These are phyloP conservation scores for Marmota flaviventris DNA, from an alignment of 2,113 vertebrate species.

Conservation along the genomic window DNA sequence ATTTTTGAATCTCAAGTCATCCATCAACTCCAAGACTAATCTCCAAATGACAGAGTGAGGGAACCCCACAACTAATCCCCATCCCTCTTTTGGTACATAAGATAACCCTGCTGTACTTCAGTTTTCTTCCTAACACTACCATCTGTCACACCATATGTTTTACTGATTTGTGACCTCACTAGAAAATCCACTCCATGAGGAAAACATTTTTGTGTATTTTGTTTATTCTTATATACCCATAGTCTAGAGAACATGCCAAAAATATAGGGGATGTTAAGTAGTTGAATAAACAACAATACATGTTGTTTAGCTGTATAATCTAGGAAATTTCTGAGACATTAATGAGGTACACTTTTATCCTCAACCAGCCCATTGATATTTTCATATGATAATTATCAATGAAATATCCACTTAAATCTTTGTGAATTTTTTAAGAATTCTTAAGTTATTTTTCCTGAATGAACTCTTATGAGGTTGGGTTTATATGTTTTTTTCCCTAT, in stretches of 20 bases:
- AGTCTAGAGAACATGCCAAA: not conserved
- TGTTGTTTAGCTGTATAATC: not conserved
- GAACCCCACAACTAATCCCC: rapidly evolving
- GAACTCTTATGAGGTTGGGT: not conserved
- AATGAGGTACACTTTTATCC: not conserved
- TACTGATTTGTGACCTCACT: constrained; percentile 12
- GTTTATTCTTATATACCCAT: not conserved
- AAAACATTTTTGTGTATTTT: not conserved
- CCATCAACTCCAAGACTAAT: not conserved
- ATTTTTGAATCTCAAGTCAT: not conserved
- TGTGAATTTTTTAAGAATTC: not conserved
- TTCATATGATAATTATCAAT: not conserved
- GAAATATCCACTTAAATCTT: not conserved
- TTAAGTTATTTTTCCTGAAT: not conserved
- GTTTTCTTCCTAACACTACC: not conserved
- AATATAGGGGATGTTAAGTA: not conserved
- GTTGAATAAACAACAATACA: not conserved
- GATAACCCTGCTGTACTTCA: not conserved
- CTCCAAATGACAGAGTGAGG: not conserved
- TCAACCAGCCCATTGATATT: not conserved
- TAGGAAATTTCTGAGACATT: constrained; percentile 1
- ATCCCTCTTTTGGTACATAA: not conserved
- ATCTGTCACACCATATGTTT: not conserved
- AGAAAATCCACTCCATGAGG: not conserved
- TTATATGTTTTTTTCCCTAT: not conserved